phyloP scores from a whole-genome alignment of 2,797 vertebrate species.

The Coccyzus lansbergi region DNA sequence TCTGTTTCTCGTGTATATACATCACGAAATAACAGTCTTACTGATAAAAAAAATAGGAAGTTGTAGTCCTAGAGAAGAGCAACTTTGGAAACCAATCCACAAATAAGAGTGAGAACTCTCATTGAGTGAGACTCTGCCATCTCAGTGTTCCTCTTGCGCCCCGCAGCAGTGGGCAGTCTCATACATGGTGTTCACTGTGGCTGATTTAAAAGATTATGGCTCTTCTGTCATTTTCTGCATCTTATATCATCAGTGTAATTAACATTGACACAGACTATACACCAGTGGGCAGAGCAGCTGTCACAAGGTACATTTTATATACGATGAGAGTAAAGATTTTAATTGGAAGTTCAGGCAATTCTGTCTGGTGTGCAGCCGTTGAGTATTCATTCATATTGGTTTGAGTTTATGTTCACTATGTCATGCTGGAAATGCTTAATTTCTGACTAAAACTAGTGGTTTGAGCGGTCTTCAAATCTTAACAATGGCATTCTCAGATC shows the following conservation, averaged over 20 bases:
- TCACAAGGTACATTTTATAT: background rate
- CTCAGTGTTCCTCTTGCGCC: background rate
- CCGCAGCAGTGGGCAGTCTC: background rate
- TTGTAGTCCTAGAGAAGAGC: background rate
- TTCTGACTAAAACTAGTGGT: background rate
- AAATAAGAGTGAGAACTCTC: background rate
- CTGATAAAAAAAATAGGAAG: background rate
- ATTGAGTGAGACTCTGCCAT: background rate
- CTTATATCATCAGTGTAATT: background rate
- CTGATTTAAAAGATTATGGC: background rate
- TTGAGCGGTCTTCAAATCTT: background rate
- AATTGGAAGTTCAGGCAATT: background rate
- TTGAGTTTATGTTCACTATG: background rate
- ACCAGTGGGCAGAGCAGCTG: background rate
- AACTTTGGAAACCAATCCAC: background rate
- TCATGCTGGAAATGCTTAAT: background rate
- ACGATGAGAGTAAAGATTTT: background rate
- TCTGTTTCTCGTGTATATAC: background rate
- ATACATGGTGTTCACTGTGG: background rate
- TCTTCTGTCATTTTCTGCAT: background rate
- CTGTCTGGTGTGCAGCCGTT: background rate
- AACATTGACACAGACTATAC: background rate
- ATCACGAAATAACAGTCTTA: background rate
- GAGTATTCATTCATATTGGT: background rate
- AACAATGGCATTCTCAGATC: background rate